These are phyloP conservation scores for Cyclura pinguis DNA, from an alignment of 2,797 vertebrate species.

Conservation along the genomic window DNA sequence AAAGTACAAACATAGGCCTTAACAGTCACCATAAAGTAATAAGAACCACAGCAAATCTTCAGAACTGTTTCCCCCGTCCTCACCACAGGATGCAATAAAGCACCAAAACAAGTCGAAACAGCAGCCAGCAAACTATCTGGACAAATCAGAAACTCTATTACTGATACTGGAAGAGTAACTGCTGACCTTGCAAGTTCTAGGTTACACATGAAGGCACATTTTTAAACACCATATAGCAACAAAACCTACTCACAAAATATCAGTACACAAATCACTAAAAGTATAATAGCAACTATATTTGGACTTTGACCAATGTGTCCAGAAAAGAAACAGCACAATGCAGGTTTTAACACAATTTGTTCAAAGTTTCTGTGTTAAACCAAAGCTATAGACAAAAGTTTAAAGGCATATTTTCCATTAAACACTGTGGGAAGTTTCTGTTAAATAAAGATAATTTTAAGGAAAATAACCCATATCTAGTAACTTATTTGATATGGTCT, in stretches of 20 bases:
- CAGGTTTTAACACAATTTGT: neutral
- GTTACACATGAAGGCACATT: neutral
- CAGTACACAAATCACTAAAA: neutral
- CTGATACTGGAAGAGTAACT: neutral
- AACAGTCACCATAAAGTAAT: neutral
- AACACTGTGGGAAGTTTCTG: neutral
- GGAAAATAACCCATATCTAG: neutral
- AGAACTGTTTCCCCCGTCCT: neutral
- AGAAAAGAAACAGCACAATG: neutral
- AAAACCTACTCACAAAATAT: neutral
- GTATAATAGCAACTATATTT: neutral
- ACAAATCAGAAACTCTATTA: neutral
- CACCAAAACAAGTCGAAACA: neutral
- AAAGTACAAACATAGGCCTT: neutral
- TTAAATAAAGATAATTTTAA: neutral
- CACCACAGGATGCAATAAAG: neutral
- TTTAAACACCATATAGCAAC: slow-evolving; percentile 9
- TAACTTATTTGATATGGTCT: neutral
- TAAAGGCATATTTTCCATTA: neutral
- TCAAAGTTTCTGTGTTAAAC: neutral
- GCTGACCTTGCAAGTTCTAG: slow-evolving; percentile 10
- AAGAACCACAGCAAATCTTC: neutral
- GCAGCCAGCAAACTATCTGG: neutral
- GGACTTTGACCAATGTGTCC: too few relatives aligned
- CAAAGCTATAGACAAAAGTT: neutral